Evolutionary conservation across 2,113 vertebrate genomes (phyloP).

Genomic region (Petaurus breviceps): DNA sequence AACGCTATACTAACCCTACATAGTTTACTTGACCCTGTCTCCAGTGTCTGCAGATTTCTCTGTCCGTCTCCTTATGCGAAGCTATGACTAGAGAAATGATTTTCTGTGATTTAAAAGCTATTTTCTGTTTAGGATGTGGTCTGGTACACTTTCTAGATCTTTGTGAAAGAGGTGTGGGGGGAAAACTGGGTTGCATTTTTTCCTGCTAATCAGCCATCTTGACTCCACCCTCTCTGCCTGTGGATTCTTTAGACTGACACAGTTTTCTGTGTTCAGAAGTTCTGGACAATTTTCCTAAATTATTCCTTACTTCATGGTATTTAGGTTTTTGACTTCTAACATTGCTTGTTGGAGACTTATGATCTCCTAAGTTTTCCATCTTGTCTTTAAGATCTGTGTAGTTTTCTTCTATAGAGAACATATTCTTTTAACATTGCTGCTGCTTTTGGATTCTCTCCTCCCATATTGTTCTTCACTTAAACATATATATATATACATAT

Average conservation of each 20-base stretch:
- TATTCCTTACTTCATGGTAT: not conserved
- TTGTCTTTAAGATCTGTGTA: too few species aligned
- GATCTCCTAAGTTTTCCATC: not conserved
- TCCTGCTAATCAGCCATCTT: not conserved
- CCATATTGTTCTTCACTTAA: too few species aligned
- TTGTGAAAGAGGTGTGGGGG: not conserved
- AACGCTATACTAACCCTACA: too few species aligned
- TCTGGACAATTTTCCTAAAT: not conserved
- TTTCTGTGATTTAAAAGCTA: not conserved
- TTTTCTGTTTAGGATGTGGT: not conserved
- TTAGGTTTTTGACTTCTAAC: not conserved
- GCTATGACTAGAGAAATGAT: not conserved
- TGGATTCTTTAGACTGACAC: not conserved
- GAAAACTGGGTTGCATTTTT: not conserved
- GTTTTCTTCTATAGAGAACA: too few species aligned
- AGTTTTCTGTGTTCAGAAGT: not conserved
- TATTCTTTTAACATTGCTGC: too few species aligned
- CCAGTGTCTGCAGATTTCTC: not conserved
- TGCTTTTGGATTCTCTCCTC: too few species aligned
- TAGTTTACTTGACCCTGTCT: not conserved
- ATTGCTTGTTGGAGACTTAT: not conserved
- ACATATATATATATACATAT: too few species aligned
- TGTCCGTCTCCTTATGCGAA: too few species aligned
- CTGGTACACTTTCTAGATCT: not conserved
- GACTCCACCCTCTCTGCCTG: not conserved